Evolutionary conservation across 2,797 vertebrate species (phyloP).

Genomic region (Limnodromus scolopaceus): DNA sequence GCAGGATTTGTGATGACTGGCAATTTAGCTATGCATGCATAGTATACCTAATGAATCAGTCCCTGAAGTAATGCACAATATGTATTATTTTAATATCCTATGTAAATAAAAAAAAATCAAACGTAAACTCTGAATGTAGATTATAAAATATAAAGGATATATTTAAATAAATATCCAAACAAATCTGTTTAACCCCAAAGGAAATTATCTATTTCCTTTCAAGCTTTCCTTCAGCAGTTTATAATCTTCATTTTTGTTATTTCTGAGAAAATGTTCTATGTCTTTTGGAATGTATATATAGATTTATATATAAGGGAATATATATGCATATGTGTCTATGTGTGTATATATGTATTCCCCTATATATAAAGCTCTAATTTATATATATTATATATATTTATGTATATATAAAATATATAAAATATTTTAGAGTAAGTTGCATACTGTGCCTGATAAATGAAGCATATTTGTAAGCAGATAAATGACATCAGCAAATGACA

Average conservation of each 20-base stretch:
- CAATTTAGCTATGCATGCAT: neutral
- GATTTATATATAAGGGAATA: slow-evolving; percentile 46
- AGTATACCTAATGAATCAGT: slow-evolving; percentile 1
- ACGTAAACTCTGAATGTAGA: slow-evolving; percentile 32
- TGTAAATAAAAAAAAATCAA: slow-evolving; percentile 12
- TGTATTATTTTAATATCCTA: neutral
- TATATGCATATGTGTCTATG: neutral
- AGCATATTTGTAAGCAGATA: slow-evolving; percentile 43
- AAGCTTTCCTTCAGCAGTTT: slow-evolving; percentile 45
- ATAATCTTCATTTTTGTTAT: slow-evolving; percentile 16
- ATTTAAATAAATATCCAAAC: neutral
- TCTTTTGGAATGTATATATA: slow-evolving; percentile 51
- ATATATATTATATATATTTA: slow-evolving; percentile 60
- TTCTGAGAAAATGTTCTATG: slow-evolving; percentile 26
- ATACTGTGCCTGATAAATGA: slow-evolving; percentile 52
- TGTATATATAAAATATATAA: slow-evolving; percentile 68
- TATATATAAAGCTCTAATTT: slow-evolving; percentile 59
- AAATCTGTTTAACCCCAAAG: neutral
- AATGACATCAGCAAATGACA: slow-evolving; percentile 3
- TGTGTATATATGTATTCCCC: slow-evolving; percentile 33
- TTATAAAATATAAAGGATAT: neutral
- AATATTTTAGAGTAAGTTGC: slow-evolving; percentile 39
- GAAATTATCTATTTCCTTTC: slow-evolving; percentile 4
- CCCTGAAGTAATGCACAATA: slow-evolving; percentile 43
- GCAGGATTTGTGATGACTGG: neutral